phyloP scores from a whole-genome alignment of 1,140 invertebrate species.

The Saccostrea glomerata region DNA sequence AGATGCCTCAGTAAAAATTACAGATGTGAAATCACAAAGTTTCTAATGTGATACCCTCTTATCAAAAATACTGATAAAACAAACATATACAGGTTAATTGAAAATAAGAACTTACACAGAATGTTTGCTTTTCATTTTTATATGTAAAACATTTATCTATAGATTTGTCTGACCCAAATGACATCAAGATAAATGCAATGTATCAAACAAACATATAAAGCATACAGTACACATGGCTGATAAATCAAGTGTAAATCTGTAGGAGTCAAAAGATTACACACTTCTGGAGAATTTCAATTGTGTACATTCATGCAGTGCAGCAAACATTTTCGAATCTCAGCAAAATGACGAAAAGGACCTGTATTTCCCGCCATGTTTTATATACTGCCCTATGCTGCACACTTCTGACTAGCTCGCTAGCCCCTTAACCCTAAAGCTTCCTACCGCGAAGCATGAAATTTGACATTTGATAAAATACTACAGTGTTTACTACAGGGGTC shows the following conservation, averaged over 20 bases:
- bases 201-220: background rate
- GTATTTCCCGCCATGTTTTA: background rate
- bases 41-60: background rate
- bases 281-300: background rate
- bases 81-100: background rate
- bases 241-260: background rate
- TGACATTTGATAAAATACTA: background rate
- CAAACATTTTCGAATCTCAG: no score
- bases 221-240: background rate
- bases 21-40: no score
- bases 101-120: background rate
- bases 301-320: no score
- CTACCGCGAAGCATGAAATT: background rate
- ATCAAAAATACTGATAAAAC: background rate
- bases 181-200: background rate
- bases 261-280: background rate
- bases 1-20: no score
- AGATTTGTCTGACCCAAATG: background rate
- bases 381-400: slow-evolving; percentile 16
- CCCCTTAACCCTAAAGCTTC: background rate
- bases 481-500: background rate
- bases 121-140: background rate
- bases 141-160: background rate
- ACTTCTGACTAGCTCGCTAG: background rate
- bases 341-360: no score